A percentile compares a stretch with the other conserved stretches of the same genome.
phyloP scores from a whole-genome alignment of 2,888 invertebrate genomes.

The Galeruca laticollis region DNA sequence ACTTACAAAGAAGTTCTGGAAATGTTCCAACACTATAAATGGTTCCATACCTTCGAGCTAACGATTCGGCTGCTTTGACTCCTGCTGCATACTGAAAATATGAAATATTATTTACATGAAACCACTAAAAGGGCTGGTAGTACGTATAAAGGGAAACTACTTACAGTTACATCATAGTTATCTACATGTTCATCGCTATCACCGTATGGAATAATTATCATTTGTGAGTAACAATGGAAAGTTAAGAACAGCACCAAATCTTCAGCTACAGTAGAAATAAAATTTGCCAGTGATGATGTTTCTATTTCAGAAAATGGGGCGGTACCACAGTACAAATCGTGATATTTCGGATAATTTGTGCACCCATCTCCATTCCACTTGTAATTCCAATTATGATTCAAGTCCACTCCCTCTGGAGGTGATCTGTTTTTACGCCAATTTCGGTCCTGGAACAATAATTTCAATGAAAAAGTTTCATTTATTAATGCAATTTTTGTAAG shows the following conservation, averaged over 20 bases:
- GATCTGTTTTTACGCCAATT: constrained; percentile 79
- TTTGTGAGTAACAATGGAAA: constrained; percentile 82
- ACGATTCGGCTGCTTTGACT: constrained; percentile 53
- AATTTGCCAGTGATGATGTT: constrained; percentile 70
- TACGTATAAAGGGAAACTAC: constrained; percentile 42
- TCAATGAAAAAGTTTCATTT: too few species aligned
- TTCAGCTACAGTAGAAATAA: constrained; percentile 64
- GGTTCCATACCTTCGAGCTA: constrained; percentile 64
- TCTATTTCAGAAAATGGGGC: constrained; percentile 80
- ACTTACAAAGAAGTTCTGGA: constrained; percentile 66
- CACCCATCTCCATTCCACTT: constrained; percentile 74
- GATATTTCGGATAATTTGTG: constrained; percentile 69
- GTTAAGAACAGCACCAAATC: constrained; percentile 71
- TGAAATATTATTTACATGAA: background rate
- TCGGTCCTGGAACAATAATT: constrained; percentile 68
- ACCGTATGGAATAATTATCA: constrained; percentile 78
- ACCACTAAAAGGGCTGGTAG: background rate
- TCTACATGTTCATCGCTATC: constrained; percentile 71
- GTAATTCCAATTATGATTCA: constrained; percentile 83
- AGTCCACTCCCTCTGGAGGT: constrained; percentile 75
- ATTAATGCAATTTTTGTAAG: too few species aligned
- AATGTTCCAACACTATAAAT: constrained; percentile 66
- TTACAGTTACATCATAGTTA: constrained; percentile 73
- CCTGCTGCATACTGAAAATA: constrained; percentile 50
- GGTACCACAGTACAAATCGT: constrained; percentile 76